A percentile compares a stretch with the other conserved stretches of the same genome.
phyloP scores from a whole-genome alignment of 2,113 vertebrate genomes.

The Dolichotis patagonum region DNA sequence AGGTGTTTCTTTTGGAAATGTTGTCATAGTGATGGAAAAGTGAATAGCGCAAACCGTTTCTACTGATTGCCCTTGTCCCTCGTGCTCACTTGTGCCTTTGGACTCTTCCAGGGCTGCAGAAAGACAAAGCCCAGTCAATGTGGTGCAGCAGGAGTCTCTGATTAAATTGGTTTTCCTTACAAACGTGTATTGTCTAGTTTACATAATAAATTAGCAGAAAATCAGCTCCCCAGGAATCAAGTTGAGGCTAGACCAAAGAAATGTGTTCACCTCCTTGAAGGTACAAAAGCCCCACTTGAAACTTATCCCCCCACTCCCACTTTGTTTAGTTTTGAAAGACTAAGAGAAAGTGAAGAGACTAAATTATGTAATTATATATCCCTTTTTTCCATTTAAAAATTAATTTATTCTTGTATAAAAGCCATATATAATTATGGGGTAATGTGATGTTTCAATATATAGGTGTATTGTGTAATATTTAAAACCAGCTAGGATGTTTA shows the following conservation, averaged over 20 bases:
- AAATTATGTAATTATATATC: not conserved
- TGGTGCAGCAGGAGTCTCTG: not conserved
- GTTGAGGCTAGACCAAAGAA: not conserved
- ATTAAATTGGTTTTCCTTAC: not conserved
- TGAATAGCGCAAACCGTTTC: not conserved
- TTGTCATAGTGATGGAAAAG: not conserved
- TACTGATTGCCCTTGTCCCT: not conserved
- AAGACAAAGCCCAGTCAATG: not conserved
- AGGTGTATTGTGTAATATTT: not conserved
- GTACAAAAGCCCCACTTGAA: not conserved
- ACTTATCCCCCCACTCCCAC: not conserved
- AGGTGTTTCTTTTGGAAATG: not conserved
- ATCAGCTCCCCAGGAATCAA: not conserved
- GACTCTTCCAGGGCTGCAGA: not conserved
- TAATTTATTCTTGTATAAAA: not conserved
- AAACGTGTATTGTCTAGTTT: not conserved
- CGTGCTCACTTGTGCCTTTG: not conserved
- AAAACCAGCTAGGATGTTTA: not conserved
- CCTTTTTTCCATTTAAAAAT: not conserved
- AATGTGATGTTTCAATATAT: not conserved
- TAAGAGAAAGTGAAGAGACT: not conserved
- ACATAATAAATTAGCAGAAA: not conserved
- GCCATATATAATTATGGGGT: not conserved
- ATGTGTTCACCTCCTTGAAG: not conserved
- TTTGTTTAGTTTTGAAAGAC: not conserved